Percentiles rank a stretch among this genome's conserved stretches.
Conservation (phyloP, 1,140 invertebrate genomes). For the Drosophila repleta region DNA sequence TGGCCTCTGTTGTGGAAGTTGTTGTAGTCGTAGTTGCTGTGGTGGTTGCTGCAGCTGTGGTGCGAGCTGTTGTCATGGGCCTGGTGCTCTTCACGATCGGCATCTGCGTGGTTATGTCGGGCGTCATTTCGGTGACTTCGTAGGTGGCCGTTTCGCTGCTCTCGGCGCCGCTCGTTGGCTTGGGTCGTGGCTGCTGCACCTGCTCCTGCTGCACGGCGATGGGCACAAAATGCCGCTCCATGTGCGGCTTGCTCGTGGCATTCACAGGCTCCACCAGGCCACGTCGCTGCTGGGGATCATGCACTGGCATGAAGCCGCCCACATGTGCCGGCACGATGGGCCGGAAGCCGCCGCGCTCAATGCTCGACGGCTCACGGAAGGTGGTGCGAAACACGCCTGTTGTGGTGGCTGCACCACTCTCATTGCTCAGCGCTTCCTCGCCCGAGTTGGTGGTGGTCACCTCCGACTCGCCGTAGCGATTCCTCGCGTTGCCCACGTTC, state of each 20-base stretch:
- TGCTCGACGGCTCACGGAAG: slow-evolving; percentile 86
- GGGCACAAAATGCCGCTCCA: slow-evolving; percentile 62
- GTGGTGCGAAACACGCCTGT: slow-evolving; percentile 82
- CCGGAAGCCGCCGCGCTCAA: slow-evolving; percentile 89
- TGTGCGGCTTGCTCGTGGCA: slow-evolving; percentile 39
- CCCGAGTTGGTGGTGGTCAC: slow-evolving; percentile 83
- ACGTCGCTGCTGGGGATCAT: slow-evolving; percentile 70
- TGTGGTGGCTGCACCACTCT: slow-evolving; percentile 66
- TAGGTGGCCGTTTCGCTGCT: slow-evolving; percentile 63
- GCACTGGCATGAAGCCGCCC: slow-evolving; percentile 88
- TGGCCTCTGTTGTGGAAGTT: slow-evolving; percentile 21
- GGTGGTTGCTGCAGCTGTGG: slow-evolving; percentile 15
- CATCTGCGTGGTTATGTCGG: slow-evolving; percentile 47
- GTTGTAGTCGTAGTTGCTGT: slow-evolving; percentile 42
- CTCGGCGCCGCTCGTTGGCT: slow-evolving; percentile 51
- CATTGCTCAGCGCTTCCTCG: slow-evolving; percentile 76
- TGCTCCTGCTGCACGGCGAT: slow-evolving; percentile 32
- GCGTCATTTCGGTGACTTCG: slow-evolving; percentile 65
- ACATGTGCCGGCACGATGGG: slow-evolving; percentile 88
- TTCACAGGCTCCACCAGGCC: slow-evolving; percentile 68
- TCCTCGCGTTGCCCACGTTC: slow-evolving; percentile 46
- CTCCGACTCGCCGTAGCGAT: slow-evolving; percentile 60
- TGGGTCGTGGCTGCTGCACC: slow-evolving; percentile 6
- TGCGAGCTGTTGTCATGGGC: slow-evolving; percentile 24
- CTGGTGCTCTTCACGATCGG: slow-evolving; percentile 42